Percentiles rank a stretch among this genome's conserved stretches.
phyloP scores from a whole-genome alignment of 2,113 vertebrate species.

The Hemibates koningsi region DNA sequence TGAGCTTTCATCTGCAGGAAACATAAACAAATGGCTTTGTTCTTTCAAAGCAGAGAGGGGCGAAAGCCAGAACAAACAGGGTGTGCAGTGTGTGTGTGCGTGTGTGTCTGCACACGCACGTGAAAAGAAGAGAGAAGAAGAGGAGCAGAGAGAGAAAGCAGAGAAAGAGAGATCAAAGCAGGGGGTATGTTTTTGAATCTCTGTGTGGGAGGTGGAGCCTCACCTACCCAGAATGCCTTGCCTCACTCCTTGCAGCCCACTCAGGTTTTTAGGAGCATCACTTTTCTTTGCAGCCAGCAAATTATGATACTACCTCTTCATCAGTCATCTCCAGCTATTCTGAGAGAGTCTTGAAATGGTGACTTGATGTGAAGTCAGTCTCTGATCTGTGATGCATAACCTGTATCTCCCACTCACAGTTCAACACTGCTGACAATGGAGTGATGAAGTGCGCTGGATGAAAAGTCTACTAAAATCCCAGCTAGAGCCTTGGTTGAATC shows the following conservation, averaged over 20 bases:
- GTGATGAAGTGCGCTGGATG: not conserved
- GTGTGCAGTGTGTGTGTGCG: not conserved
- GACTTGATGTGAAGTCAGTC: conserved; percentile 4
- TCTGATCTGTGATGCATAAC: not conserved
- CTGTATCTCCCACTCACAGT: not conserved
- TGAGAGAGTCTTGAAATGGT: conserved; percentile 4
- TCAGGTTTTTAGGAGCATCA: conserved; percentile 48
- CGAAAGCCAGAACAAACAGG: conserved; percentile 54
- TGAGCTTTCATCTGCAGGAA: conserved; percentile 57
- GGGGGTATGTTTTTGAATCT: conserved; percentile 43
- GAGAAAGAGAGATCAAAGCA: conserved; percentile 45
- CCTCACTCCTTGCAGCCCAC: conserved; percentile 51
- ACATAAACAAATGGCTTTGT: conserved; percentile 58
- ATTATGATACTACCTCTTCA: conserved; percentile 3
- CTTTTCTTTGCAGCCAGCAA: conserved; percentile 14
- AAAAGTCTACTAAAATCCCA: not conserved
- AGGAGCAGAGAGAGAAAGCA: not conserved
- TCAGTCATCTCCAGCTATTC: conserved; percentile 41
- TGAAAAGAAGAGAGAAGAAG: not conserved
- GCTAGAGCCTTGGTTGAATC: not conserved
- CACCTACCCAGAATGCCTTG: conserved; percentile 68
- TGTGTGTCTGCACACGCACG: not conserved
- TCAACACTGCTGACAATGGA: not conserved
- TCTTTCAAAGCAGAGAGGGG: conserved; percentile 50
- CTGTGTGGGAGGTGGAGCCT: conserved; percentile 61